Conservation (phyloP, 2,888 invertebrate species). For the Geotrupes spiniger region DNA sequence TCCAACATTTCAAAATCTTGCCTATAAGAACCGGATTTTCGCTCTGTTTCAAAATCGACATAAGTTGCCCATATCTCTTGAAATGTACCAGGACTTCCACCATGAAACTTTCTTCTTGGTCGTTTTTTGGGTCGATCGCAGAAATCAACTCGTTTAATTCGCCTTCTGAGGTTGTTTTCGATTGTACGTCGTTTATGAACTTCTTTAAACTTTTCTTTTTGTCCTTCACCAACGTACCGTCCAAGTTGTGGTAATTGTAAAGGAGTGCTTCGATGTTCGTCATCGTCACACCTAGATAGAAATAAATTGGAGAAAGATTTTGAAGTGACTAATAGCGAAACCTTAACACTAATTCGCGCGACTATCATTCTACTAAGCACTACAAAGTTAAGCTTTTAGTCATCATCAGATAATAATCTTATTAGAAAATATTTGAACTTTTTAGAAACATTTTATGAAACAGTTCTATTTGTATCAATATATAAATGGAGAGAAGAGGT, state of each 20-base stretch:
- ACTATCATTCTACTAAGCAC: background rate
- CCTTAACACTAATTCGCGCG: background rate
- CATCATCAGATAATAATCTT: background rate
- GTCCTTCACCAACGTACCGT: slow-evolving; percentile 11
- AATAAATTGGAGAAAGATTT: background rate
- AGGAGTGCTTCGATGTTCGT: slow-evolving; percentile 9
- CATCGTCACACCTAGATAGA: no score
- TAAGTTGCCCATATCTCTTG: slow-evolving; percentile 11
- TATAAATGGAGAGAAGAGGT: no score
- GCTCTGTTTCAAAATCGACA: slow-evolving; percentile 18
- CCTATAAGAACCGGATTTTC: slow-evolving; percentile 14
- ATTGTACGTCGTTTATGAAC: slow-evolving; percentile 10
- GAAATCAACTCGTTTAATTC: slow-evolving; percentile 12
- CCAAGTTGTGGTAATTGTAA: slow-evolving; percentile 10
- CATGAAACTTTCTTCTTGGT: slow-evolving; percentile 22
- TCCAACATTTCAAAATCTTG: slow-evolving; percentile 19
- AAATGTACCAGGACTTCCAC: slow-evolving; percentile 19
- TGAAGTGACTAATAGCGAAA: background rate
- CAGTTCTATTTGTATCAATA: no score
- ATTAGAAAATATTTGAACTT: no score
- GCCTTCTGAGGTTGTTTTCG: slow-evolving; percentile 2
- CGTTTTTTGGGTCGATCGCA: slow-evolving; percentile 13
- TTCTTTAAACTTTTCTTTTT: slow-evolving; percentile 16
- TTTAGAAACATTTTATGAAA: no score
- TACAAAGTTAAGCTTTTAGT: background rate